Evolutionary conservation across 2,113 vertebrate species (phyloP).

Genomic region (Scophthalmus maximus): DNA sequence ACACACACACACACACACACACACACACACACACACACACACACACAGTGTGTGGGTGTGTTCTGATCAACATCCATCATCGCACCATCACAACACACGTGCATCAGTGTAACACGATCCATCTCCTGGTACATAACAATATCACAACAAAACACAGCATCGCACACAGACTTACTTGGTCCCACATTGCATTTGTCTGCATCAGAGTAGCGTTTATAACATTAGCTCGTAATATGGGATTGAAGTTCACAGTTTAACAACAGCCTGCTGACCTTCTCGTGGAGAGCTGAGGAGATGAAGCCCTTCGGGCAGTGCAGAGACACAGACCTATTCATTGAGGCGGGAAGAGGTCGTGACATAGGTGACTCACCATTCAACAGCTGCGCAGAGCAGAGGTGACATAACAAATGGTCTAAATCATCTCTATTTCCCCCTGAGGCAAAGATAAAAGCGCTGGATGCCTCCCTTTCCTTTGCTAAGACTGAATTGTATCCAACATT

Average conservation of each 20-base stretch:
- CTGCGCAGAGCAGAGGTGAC: slow-evolving; percentile 58
- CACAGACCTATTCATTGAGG: slow-evolving; percentile 48
- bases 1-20: slow-evolving; percentile 44
- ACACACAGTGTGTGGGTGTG: not conserved
- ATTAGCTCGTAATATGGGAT: slow-evolving; percentile 34
- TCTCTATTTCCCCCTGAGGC: slow-evolving; percentile 42
- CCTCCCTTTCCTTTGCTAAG: slow-evolving; percentile 26
- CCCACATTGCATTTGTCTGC: slow-evolving; percentile 29
- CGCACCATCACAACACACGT: slow-evolving; percentile 9
- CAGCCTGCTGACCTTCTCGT: slow-evolving; percentile 9
- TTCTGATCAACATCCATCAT: slow-evolving; percentile 33
- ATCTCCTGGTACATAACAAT: slow-evolving; percentile 32
- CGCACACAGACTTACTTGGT: slow-evolving; percentile 50
- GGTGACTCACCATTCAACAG: slow-evolving; percentile 64
- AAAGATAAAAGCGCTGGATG: slow-evolving; percentile 55
- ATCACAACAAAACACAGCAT: slow-evolving; percentile 55
- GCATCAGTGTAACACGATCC: slow-evolving; percentile 27
- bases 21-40: slow-evolving; percentile 46
- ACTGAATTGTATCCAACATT: slow-evolving; percentile 18
- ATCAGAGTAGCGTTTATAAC: slow-evolving; percentile 18
- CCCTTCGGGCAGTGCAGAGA: slow-evolving; percentile 27
- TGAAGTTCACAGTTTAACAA: slow-evolving; percentile 48
- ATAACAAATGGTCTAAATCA: slow-evolving; percentile 54
- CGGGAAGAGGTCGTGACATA: slow-evolving; percentile 53
- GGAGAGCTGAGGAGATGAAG: slow-evolving; percentile 7